Percentiles rank a stretch among this genome's conserved stretches.
Conservation (phyloP, 2,797 vertebrate genomes). For the Antennarius maculatus region DNA sequence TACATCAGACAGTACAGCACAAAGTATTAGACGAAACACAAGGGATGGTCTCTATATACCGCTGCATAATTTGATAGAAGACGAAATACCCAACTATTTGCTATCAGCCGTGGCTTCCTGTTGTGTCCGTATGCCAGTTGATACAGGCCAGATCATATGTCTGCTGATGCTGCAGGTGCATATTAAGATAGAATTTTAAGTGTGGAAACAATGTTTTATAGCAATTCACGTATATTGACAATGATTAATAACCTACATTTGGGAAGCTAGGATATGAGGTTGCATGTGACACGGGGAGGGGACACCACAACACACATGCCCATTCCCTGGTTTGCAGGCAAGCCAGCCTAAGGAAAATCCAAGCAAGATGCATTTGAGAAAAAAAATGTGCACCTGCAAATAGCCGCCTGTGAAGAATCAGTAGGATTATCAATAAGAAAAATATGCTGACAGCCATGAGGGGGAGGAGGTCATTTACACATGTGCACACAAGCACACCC, state of each 20-base stretch:
- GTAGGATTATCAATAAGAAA: slow-evolving; percentile 59
- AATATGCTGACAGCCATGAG: slow-evolving; percentile 42
- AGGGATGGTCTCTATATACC: not conserved
- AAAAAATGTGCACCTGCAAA: slow-evolving; percentile 36
- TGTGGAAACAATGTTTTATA: not conserved
- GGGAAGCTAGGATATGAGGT: slow-evolving; percentile 4
- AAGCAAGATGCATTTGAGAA: slow-evolving; percentile 31
- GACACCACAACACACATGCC: slow-evolving; percentile 28
- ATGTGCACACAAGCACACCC: not conserved
- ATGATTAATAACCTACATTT: slow-evolving; percentile 15
- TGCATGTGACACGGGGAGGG: slow-evolving; percentile 7
- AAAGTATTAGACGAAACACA: no score
- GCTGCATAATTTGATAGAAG: no score
- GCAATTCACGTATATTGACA: slow-evolving; percentile 27
- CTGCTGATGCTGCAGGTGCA: no score
- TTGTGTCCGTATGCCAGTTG: not conserved
- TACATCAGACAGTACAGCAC: no score
- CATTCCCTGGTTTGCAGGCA: slow-evolving; percentile 11
- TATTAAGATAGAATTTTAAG: no score
- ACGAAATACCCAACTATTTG: no score
- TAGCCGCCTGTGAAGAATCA: slow-evolving; percentile 18
- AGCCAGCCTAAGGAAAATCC: slow-evolving; percentile 29
- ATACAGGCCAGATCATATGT: not conserved
- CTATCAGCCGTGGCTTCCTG: no score
- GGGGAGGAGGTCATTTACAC: slow-evolving; percentile 47